Evolutionary conservation across 2,888 invertebrate species (phyloP), one percentile per base, ranked within the genome.

Genomic region (Sphecodes monilicornis): DNA sequence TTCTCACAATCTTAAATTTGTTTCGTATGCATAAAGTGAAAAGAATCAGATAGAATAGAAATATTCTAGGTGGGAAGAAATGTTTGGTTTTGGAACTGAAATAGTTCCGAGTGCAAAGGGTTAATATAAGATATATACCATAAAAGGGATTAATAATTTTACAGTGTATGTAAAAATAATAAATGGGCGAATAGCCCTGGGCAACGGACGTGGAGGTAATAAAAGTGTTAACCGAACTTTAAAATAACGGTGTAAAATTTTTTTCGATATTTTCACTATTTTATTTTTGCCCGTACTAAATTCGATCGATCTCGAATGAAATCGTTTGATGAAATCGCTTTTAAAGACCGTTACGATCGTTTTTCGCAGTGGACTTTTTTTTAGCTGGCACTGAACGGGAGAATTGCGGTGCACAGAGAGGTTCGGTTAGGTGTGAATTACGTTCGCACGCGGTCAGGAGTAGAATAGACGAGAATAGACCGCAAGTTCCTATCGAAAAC

Each of bases 401-500:
- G 29, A 16, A 64, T 29, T n/a, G 8, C 36, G 10, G 41, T 36
- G 22, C 26, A 3, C 41, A 5, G 16, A 5, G 16, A 16, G 18
- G 4, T 16, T 54, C 36, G 22, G 1, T 36, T 8, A 36, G 22
- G 22, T 57, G 13, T n/a, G 26, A 57, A 60, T 60, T 60, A 60
- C 5, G 68, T 36, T 66, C 18, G 18, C 32, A 22, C 69, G 39
- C 32, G 70, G 54, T 71, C 64, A 75, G 69, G 79, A 71, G 82
- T 57, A 71, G 41, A 73, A 71, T 64, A 29, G 36, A n/a, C 57
- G n/a, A 18, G 57, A 26, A n/a, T 57, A 57, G 57, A 57, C 69
- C 26, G 68, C 18, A 54, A 22, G 60, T 57, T 79, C 82, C 76
- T 32, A 32, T 69, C 43, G 57, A 60, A 82, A 78, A 78, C 64